phyloP scores from a whole-genome alignment of 2,797 vertebrate species.

The Pyrocephalus nanus region DNA sequence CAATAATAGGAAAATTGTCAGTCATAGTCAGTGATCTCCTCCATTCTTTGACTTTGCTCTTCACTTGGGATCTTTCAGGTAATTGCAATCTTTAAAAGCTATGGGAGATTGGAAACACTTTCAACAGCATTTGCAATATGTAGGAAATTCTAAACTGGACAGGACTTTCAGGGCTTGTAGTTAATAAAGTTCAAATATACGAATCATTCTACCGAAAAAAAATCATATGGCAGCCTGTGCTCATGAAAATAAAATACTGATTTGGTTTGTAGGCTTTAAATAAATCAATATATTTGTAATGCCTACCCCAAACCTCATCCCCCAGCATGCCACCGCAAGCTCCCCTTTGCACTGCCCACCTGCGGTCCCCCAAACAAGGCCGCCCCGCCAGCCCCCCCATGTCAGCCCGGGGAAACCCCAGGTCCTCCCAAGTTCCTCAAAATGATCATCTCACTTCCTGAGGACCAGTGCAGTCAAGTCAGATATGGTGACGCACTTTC shows the following conservation, averaged over 20 bases:
- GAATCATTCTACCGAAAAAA: neutral
- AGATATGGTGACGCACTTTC: too few species aligned
- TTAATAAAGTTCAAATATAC: neutral
- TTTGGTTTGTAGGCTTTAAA: constrained; percentile 3
- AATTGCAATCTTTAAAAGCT: neutral
- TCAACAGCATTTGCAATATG: neutral
- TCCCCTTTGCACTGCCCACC: too few species aligned
- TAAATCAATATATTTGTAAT: neutral
- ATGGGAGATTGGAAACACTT: neutral
- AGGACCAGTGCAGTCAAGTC: too few species aligned
- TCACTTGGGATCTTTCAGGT: neutral
- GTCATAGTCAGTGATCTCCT: neutral
- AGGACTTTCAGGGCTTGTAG: neutral
- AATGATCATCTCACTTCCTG: too few species aligned
- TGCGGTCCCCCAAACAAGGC: too few species aligned
- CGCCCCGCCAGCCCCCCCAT: too few species aligned
- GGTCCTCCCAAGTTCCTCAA: too few species aligned
- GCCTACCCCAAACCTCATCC: too few species aligned
- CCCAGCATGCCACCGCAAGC: too few species aligned
- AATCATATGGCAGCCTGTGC: neutral
- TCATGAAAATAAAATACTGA: constrained; percentile 24
- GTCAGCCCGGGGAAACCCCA: too few species aligned
- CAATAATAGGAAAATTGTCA: neutral
- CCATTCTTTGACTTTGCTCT: neutral
- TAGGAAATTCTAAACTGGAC: neutral